phyloP scores from a whole-genome alignment of 2,888 invertebrate genomes.

The Mayetiola destructor region DNA sequence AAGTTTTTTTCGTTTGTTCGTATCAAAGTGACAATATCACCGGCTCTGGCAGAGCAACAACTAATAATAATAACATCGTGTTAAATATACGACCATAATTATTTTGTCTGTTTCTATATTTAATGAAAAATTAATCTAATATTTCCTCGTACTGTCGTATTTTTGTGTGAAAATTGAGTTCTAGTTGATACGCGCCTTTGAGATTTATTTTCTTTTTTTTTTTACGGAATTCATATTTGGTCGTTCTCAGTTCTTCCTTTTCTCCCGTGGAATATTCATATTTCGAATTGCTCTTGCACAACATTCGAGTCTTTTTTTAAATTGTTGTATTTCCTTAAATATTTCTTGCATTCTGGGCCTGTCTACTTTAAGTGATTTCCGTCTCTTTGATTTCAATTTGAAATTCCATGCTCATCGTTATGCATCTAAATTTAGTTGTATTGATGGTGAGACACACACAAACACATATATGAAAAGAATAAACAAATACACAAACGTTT shows the following conservation, averaged over 20 bases:
- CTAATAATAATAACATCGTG: not conserved
- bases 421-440: slow-evolving; percentile 5
- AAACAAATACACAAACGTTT: too few relatives aligned
- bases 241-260: not conserved
- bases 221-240: too few relatives aligned
- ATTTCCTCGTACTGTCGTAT: too few relatives aligned
- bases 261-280: not conserved
- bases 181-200: not conserved
- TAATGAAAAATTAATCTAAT: too few relatives aligned
- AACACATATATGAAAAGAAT: too few relatives aligned
- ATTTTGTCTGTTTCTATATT: not conserved
- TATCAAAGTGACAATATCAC: too few relatives aligned
- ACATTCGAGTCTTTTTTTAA: not conserved
- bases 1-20: slow-evolving; percentile 2
- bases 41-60: not conserved
- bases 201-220: not conserved
- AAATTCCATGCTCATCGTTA: not conserved
- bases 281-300: not conserved
- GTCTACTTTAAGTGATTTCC: too few relatives aligned
- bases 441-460: too few relatives aligned
- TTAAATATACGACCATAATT: not conserved
- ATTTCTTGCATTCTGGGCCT: too few relatives aligned
- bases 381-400: not conserved
- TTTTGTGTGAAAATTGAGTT: too few relatives aligned
- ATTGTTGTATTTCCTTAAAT: not conserved